Percentiles rank a stretch among this genome's conserved stretches.
Conservation (phyloP, 1,140 invertebrate species). For the Scaptodrosophila lebanonensis region DNA sequence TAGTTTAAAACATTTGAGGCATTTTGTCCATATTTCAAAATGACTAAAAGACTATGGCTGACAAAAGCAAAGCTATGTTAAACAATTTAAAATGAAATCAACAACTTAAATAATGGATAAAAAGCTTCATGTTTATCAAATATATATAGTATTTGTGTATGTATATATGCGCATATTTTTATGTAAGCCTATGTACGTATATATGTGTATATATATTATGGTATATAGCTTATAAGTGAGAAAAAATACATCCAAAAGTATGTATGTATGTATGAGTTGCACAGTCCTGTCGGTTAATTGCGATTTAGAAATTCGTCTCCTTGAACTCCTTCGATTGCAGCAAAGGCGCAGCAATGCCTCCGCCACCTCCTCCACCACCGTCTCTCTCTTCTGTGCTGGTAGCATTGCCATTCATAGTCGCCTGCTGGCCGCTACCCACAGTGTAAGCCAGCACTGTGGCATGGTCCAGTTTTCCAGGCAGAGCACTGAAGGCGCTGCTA, state of each 20-base stretch:
- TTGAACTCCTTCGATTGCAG: conserved; percentile 71
- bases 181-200: conserved; percentile 19
- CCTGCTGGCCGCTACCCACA: conserved; percentile 79
- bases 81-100: conserved; percentile 50
- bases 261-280: conserved; percentile 4
- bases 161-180: conserved; percentile 22
- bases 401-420: not conserved
- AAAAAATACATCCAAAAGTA: conserved; percentile 15
- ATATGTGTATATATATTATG: conserved; percentile 14
- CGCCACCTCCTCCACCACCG: conserved; percentile 10
- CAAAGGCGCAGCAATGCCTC: conserved; percentile 44
- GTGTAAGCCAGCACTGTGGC: conserved; percentile 91
- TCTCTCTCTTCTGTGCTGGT: conserved; percentile 58
- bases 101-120: conserved; percentile 30
- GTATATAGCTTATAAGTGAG: conserved; percentile 14
- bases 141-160: conserved; percentile 17
- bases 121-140: conserved; percentile 21
- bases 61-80: conserved; percentile 29
- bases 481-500: conserved; percentile 78
- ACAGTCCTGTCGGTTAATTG: conserved; percentile 2
- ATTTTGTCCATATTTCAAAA: conserved; percentile 56
- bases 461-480: conserved; percentile 96
- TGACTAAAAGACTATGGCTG: conserved; percentile 59
- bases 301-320: conserved; percentile 70
- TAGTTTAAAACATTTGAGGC: conserved; percentile 73